phyloP scores from a whole-genome alignment of 2,888 invertebrate genomes.

The Phortica okadai region DNA sequence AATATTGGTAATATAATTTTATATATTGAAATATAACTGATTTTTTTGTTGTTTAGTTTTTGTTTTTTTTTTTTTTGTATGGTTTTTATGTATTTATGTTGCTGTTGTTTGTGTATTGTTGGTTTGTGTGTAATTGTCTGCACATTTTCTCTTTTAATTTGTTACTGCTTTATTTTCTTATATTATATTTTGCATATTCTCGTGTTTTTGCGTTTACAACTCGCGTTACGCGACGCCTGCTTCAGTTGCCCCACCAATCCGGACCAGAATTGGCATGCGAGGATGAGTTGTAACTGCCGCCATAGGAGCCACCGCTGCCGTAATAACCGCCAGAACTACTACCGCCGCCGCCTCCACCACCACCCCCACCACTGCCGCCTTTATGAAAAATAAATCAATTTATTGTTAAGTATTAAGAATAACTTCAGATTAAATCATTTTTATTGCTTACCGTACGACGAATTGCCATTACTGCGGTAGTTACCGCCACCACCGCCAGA shows the following conservation, averaged over 20 bases:
- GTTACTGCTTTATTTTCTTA: conserved; percentile 38
- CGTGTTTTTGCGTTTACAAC: conserved; percentile 46
- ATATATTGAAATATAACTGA: conserved; percentile 28
- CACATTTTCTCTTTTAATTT: conserved; percentile 40
- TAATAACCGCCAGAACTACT: conserved; percentile 70
- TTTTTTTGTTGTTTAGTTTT: conserved; percentile 43
- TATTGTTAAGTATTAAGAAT: background rate
- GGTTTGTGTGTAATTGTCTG: conserved; percentile 32
- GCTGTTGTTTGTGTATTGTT: conserved; percentile 38
- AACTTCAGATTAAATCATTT: background rate
- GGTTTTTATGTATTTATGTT: conserved; percentile 45
- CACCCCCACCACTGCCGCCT: conserved; percentile 43
- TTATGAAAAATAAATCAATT: background rate
- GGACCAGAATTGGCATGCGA: conserved; percentile 71
- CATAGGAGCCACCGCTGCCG: conserved; percentile 76
- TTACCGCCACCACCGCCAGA: conserved; percentile 76
- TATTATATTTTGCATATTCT: conserved; percentile 48
- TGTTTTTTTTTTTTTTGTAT: conserved; percentile 39
- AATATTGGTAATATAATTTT: conserved; percentile 35
- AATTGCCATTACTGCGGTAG: conserved; percentile 78
- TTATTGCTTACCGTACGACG: conserved; percentile 66
- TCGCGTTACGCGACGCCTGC: conserved; percentile 41
- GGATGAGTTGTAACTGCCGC: conserved; percentile 73
- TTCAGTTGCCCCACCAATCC: conserved; percentile 78
- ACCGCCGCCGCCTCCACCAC: conserved; percentile 57